Evolutionary conservation across 2,888 invertebrate genomes (phyloP), one percentile per base, ranked within the genome.

Genomic region (Phengaris alcon): DNA sequence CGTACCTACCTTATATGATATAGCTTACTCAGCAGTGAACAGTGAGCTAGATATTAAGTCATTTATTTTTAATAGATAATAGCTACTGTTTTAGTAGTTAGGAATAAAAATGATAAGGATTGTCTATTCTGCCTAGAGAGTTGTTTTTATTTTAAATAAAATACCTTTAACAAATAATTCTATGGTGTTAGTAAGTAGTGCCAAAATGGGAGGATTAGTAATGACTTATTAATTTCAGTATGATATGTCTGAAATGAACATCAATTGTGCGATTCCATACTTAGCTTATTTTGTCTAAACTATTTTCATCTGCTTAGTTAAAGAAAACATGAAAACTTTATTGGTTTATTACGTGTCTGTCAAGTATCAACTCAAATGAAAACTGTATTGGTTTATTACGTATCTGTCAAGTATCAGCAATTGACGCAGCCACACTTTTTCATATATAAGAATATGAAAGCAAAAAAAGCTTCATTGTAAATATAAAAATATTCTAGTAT

Each of bases 191-290:
- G 35, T 35, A 35, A 2, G 35, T 35, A 10, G 22, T 59, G 22
- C 59, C 22, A 59, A 59, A n/a, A 57, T 15, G 15, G 2, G 59
- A 22, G 22, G 9, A 35, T 35, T 35, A 35, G 35, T 35, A 35
- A 35, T 35, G 35, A 35, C 35, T 35, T 35, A 3, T 35, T 35
- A 35, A 59, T 22, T 59, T 54, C 35, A 55, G 6, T 35, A 44
- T 54, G 72, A 72, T 52, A 72, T 72, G 54, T 72, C 10, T 72
- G 13, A 72, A 72, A 72, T 72, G 35, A 72, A 52, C 15, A 5
- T 22, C 5, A 70, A 35, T 72, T 72, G 72, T 72, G 72, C 52
- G 72, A 54, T 15, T 51, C 51, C 70, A 9, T 72, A 72, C 52
- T 44, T 70, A 70, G 1, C 8, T 52, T 70, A 52, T 52, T 72